Evolutionary conservation across 2,113 vertebrate genomes (phyloP).

Genomic region (Gobio gobio): DNA sequence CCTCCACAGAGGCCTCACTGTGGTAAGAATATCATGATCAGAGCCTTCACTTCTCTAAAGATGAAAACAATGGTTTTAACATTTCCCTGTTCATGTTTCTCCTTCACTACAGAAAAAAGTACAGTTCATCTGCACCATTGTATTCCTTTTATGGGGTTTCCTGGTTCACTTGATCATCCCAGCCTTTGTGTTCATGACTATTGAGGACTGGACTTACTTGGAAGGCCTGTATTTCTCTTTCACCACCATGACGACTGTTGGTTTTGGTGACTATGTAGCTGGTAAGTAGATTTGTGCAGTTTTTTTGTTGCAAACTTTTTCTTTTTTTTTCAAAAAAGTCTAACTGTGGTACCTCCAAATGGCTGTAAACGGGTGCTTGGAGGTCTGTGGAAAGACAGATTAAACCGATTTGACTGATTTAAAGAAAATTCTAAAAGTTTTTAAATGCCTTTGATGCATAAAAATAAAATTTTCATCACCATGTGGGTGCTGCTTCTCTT

Average conservation of each 20-base stretch:
- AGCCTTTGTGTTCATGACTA: slow-evolving; percentile 88
- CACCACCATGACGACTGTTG: slow-evolving; percentile 95
- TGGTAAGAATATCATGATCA: slow-evolving; percentile 75
- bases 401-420: too few relatives aligned
- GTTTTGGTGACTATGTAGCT: slow-evolving; percentile 96
- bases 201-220: slow-evolving; percentile 91
- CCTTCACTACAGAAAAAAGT: slow-evolving; percentile 83
- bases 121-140: slow-evolving; percentile 88
- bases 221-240: slow-evolving; percentile 96
- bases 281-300: slow-evolving; percentile 72
- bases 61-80: not conserved
- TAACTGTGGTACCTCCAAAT: too few relatives aligned
- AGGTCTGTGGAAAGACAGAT: too few relatives aligned
- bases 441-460: too few relatives aligned
- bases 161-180: slow-evolving; percentile 92
- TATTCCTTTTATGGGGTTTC: slow-evolving; percentile 94
- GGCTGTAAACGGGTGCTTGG: too few relatives aligned
- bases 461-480: too few relatives aligned
- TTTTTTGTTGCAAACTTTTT: too few relatives aligned
- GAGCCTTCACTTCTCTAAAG: not conserved
- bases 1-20: slow-evolving; percentile 84
- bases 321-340: too few relatives aligned
- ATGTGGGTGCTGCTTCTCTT: too few relatives aligned
- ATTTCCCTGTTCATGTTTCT: not conserved
- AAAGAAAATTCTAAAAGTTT: too few relatives aligned